Percentiles rank a stretch among this genome's conserved stretches.
phyloP scores from a whole-genome alignment of 1,140 invertebrate species.

The Brachionus manjavacas region DNA sequence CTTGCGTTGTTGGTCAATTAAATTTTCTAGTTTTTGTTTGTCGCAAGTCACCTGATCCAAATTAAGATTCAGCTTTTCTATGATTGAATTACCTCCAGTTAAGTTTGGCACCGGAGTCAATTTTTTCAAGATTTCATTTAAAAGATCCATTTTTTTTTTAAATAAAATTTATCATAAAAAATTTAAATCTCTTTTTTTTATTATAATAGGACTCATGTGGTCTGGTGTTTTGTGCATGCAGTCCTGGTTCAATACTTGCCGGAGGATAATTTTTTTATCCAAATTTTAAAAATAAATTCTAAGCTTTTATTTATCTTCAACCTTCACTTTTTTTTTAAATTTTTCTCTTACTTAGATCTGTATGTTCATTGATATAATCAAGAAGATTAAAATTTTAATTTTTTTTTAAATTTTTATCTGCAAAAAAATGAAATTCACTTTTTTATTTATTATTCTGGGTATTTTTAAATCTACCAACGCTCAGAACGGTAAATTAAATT shows the following conservation, averaged over 20 bases:
- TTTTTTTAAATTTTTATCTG: background rate
- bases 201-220: background rate
- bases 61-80: background rate
- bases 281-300: background rate
- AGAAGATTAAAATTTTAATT: conserved; percentile 13
- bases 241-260: background rate
- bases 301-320: background rate
- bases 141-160: conserved; percentile 19
- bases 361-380: background rate
- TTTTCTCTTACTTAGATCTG: background rate
- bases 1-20: background rate
- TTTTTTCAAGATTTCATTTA: background rate
- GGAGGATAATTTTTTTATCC: background rate
- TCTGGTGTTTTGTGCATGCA: background rate
- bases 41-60: background rate
- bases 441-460: background rate
- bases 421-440: background rate
- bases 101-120: background rate
- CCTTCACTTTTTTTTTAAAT: conserved; percentile 1
- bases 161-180: background rate
- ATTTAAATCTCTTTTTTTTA: background rate
- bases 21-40: background rate
- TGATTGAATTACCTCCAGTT: background rate
- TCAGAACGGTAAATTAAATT: background rate
- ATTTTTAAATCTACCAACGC: background rate